Base-by-base conservation (phyloP, 2,797 vertebrate species). In the Parotocinclus haroldoi region DNA sequence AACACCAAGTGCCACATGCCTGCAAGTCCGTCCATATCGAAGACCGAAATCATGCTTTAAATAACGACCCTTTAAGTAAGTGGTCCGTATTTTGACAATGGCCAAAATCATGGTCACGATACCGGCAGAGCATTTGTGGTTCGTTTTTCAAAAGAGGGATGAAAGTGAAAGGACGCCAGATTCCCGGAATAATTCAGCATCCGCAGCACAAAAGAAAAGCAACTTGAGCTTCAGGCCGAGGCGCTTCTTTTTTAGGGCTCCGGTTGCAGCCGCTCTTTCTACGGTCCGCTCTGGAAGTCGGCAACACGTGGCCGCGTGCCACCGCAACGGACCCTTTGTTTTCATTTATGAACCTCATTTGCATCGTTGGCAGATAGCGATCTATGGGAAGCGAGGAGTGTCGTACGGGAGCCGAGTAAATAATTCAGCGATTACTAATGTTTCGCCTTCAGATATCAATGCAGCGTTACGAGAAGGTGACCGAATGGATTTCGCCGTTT, bases 171-270 rank as follows among this genome's bases (percentile, higher is more conserved):
- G n/a, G n/a, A n/a, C n/a, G n/a, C n/a, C n/a, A n/a, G n/a, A n/a
- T 87, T 87, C 81, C 19, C 74, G 75, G 40, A 90, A 89, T 89
- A 89, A 89, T 89, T 89, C 84, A 87, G 83, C 80, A 85, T 82
- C 80, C 84, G 58, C 17, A 73, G 70, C 74, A 89, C 79, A 84
- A 86, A 85, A 85, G 83, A 80, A 76, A 52, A 10, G 80, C 77
- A 89, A 90, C 80, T 73, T 79, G 84, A 91, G 72, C 79, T 80
- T 27, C 11, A 70, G 44, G 49, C 73, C 45, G 12, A 69, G 75
- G 44, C 54, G n/a, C n/a, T n/a, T n/a, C 68, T 77, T 68, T 60
- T 77, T 75, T 68, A 10, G 58, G 58, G 78, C 78, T 91, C 87
- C 69, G 0, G 62, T 91, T 88, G 84, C 90, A 84, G 58, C 1